Evolutionary conservation across 2,113 vertebrate genomes (phyloP).

Genomic region (Varanus komodoensis): DNA sequence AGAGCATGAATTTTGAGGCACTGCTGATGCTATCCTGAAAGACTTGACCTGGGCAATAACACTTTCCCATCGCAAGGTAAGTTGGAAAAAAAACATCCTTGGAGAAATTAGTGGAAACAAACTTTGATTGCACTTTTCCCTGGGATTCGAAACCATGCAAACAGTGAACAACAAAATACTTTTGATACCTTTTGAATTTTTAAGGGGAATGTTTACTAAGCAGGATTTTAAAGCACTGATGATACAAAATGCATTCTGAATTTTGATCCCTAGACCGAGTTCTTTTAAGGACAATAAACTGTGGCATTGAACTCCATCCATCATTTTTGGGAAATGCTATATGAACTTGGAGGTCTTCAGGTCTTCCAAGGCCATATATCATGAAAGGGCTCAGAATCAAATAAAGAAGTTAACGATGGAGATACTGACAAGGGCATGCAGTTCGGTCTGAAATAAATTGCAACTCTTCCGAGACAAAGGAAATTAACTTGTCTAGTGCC

Average conservation of each 20-base stretch:
- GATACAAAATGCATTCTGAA: not conserved
- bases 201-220: not conserved
- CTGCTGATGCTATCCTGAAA: not conserved
- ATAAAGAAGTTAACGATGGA: conserved; percentile 40
- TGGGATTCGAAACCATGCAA: not conserved
- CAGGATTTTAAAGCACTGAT: not conserved
- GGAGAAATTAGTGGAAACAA: not conserved
- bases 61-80: not conserved
- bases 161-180: not conserved
- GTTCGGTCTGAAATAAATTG: conserved; percentile 20
- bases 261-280: conserved; percentile 5
- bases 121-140: not conserved
- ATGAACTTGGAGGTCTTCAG: conserved; percentile 62
- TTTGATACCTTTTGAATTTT: not conserved
- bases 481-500: conserved; percentile 14
- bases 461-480: conserved; percentile 25
- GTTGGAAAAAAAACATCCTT: not conserved
- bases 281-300: conserved; percentile 22
- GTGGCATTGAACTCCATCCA: not conserved
- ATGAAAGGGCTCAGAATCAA: conserved; percentile 30
- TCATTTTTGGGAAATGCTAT: conserved; percentile 26
- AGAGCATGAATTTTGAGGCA: not conserved
- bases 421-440: conserved; percentile 35
- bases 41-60: not conserved
- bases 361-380: conserved; percentile 36